Evolutionary conservation across 2,113 vertebrate species (phyloP).

Genomic region (Amia ocellicauda): DNA sequence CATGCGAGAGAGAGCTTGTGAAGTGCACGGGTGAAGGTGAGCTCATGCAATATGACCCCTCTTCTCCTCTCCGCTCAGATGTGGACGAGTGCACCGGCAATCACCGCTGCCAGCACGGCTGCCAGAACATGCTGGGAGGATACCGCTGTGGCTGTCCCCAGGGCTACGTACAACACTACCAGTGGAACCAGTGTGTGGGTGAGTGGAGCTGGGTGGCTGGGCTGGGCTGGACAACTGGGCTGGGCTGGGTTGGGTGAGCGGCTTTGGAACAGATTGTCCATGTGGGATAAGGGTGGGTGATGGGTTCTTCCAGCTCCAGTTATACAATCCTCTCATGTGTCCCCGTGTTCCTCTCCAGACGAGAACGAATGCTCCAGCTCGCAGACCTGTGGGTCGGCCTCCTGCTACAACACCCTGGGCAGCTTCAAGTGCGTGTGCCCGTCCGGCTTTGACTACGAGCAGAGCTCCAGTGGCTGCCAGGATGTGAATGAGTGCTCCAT

Average conservation of each 20-base stretch:
- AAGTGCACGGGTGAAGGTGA: too few species aligned
- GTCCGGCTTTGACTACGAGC: conserved; percentile 85
- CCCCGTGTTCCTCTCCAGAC: conserved; percentile 55
- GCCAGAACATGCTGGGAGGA: conserved; percentile 88
- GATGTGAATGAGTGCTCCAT: conserved; percentile 84
- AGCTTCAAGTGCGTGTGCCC: conserved; percentile 92
- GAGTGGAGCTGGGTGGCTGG: conserved; percentile 32
- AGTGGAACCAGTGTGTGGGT: conserved; percentile 97
- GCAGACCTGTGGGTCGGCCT: conserved; percentile 75
- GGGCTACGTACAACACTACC: conserved; percentile 91
- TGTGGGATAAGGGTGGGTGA: too few species aligned
- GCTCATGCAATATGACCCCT: too few species aligned
- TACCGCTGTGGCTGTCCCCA: conserved; percentile 88
- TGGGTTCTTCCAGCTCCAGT: too few species aligned
- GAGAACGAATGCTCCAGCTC: conserved; percentile 84
- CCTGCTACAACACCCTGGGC: conserved; percentile 92
- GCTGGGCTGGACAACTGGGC: too few species aligned
- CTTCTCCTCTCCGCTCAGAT: conserved; percentile 57
- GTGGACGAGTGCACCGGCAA: conserved; percentile 84
- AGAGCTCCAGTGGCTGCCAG: conserved; percentile 73
- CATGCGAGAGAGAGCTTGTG: too few species aligned
- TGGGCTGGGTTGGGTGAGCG: too few species aligned
- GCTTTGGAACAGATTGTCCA: too few species aligned
- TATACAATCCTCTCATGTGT: not conserved
- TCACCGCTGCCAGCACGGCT: conserved; percentile 87